A percentile compares a stretch with the other conserved stretches of the same genome.
These are phyloP conservation scores for Astreopora myriophthalma DNA, from an alignment of 64 coral and sea anemone species.

Conservation along the genomic window DNA sequence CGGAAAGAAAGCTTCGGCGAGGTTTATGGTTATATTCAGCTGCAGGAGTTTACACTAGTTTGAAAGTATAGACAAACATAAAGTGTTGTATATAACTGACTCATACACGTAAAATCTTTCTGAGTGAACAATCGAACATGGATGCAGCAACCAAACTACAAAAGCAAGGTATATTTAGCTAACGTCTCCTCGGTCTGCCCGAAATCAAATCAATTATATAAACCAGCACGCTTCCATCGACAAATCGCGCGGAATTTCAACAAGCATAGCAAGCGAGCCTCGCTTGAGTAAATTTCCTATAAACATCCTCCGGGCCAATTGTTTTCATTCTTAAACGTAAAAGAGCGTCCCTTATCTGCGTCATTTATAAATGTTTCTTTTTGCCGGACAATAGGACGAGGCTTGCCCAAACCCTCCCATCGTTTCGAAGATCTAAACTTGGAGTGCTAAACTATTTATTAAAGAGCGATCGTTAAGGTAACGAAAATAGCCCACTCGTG, in stretches of 20 bases:
- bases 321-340: constrained; percentile 1
- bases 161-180: neutral
- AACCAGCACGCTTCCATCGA: neutral
- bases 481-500: neutral
- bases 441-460: neutral
- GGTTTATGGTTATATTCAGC: neutral
- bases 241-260: neutral
- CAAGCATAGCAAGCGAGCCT: neutral
- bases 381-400: neutral
- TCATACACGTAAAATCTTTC: too few relatives aligned
- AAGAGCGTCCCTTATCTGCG: neutral
- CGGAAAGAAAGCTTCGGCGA: neutral
- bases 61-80: too few relatives aligned
- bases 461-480: neutral
- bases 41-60: too few relatives aligned
- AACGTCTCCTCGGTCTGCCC: too few relatives aligned
- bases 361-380: neutral
- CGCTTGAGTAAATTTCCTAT: neutral
- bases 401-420: neutral
- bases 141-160: too few relatives aligned
- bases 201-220: neutral
- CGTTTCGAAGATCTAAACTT: neutral
- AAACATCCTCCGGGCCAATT: constrained; percentile 3
- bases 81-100: too few relatives aligned
- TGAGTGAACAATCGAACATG: neutral